Evolutionary conservation across 2,113 vertebrate genomes (phyloP).

Genomic region (Romanogobio albipinnatus): DNA sequence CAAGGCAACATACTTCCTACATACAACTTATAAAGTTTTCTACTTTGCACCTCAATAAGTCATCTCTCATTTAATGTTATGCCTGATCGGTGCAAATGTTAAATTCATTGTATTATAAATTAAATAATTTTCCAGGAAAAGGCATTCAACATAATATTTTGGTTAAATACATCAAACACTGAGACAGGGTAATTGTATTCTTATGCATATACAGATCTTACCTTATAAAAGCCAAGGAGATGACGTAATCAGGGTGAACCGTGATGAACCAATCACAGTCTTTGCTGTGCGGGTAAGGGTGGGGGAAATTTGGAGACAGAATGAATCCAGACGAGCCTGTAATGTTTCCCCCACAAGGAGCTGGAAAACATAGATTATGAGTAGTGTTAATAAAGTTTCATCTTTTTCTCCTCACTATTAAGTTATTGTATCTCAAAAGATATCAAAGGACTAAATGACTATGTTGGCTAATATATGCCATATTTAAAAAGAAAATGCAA

Average conservation of each 20-base stretch:
- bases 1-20: too few relatives aligned
- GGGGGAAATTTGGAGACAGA: conserved; percentile 96
- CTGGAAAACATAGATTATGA: conserved; percentile 65
- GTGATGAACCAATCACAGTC: conserved; percentile 97
- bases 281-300: conserved; percentile 97
- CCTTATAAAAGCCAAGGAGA: conserved; percentile 98
- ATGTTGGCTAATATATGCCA: background rate
- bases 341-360: conserved; percentile 97
- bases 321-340: conserved; percentile 98
- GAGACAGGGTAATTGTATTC: too few relatives aligned
- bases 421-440: background rate
- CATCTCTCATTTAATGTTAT: too few relatives aligned
- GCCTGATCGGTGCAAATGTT: too few relatives aligned
- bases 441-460: background rate
- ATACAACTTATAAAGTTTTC: too few relatives aligned
- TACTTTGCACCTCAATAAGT: too few relatives aligned
- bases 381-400: background rate
- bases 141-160: too few relatives aligned
- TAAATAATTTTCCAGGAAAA: too few relatives aligned
- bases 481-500: background rate
- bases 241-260: conserved; percentile 94
- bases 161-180: too few relatives aligned
- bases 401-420: background rate
- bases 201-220: conserved; percentile 59
- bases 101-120: too few relatives aligned